Conservation (phyloP, 1,140 invertebrate genomes). For the Pissodes strobi region DNA sequence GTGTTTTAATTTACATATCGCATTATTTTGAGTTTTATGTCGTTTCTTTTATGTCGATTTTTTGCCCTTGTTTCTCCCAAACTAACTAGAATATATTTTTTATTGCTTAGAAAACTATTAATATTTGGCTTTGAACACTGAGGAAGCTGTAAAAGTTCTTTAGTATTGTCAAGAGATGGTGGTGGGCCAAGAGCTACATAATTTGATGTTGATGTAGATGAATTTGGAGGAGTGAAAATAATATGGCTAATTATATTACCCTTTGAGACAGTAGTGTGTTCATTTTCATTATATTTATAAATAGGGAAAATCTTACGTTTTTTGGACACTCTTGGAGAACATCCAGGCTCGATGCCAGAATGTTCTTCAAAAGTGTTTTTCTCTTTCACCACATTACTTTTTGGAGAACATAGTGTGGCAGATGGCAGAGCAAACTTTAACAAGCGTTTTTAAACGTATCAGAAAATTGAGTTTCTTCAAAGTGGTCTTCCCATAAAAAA, state of each 20-base stretch:
- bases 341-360: background rate
- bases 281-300: no score
- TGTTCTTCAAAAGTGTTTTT: background rate
- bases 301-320: no score
- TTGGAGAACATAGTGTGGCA: background rate
- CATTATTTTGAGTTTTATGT: constrained; percentile 2
- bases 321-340: background rate
- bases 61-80: constrained; percentile 1
- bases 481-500: background rate
- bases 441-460: background rate
- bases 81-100: background rate
- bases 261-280: no score
- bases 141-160: no score
- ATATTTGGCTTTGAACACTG: no score
- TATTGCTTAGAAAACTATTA: no score
- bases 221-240: background rate
- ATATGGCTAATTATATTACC: no score
- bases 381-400: no score
- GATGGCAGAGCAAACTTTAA: background rate
- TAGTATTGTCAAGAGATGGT: background rate
- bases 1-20: background rate
- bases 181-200: background rate
- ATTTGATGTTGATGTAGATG: background rate
- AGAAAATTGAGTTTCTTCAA: background rate
- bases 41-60: background rate